Conservation (phyloP, 2,113 vertebrate genomes). For the Dicrurus megarhynchus region DNA sequence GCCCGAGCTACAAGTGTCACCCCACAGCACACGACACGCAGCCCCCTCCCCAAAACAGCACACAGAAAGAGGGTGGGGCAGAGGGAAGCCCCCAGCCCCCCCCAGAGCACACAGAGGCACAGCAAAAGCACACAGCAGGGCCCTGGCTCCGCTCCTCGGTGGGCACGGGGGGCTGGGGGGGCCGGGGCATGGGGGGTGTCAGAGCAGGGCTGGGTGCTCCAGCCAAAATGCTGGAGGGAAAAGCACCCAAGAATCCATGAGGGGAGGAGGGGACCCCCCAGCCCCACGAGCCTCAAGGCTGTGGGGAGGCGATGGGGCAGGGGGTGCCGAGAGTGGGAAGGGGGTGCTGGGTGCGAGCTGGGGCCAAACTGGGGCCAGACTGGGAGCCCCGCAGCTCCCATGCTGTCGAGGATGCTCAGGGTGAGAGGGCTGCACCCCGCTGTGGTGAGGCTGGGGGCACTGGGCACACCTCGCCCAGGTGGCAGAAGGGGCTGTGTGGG, state of each 20-base stretch:
- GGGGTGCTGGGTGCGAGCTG: background rate
- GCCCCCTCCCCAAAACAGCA: background rate
- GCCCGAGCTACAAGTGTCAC: background rate
- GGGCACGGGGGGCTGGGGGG: background rate
- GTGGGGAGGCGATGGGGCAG: background rate
- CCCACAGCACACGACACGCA: background rate
- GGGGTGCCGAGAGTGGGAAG: background rate
- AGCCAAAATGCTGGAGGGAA: background rate
- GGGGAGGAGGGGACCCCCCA: background rate
- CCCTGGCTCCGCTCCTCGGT: background rate
- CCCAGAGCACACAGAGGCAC: conserved; percentile 31
- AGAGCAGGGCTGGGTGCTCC: background rate
- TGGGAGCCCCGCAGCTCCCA: background rate
- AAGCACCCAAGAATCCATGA: background rate
- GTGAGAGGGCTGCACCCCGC: background rate
- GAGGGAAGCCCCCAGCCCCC: background rate
- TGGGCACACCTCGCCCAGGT: rapidly evolving
- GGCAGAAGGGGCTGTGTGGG: background rate
- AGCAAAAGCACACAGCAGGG: conserved; percentile 39
- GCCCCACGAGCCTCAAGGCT: background rate
- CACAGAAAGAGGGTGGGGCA: background rate
- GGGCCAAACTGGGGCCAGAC: background rate
- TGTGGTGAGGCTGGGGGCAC: background rate
- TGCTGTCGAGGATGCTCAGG: background rate
- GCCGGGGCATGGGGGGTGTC: background rate